phyloP scores from a whole-genome alignment of 2,888 invertebrate species.

The Melolontha melolontha region DNA sequence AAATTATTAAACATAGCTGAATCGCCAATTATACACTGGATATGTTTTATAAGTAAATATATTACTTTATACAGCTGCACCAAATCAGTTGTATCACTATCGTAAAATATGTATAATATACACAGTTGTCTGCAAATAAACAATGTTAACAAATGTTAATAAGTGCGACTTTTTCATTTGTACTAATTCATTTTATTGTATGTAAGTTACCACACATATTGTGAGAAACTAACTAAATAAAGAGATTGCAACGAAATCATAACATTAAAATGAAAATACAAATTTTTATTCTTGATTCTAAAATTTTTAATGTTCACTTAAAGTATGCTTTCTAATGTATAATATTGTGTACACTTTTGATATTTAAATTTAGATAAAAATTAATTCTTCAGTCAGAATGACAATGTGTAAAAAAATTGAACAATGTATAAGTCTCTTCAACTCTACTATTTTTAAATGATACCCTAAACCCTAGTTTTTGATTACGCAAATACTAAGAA shows the following conservation, averaged over 20 bases:
- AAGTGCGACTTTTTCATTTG: constrained; percentile 11
- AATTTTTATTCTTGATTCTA: too few species aligned
- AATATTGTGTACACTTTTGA: too few species aligned
- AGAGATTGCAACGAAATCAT: background rate
- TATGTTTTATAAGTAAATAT: constrained; percentile 40
- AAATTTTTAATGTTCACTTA: too few species aligned
- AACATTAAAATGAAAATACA: background rate
- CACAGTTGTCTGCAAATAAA: constrained; percentile 33
- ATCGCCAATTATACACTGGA: constrained; percentile 41
- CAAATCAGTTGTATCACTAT: constrained; percentile 42
- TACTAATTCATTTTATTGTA: constrained; percentile 12
- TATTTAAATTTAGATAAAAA: too few species aligned
- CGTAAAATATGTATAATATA: constrained; percentile 38
- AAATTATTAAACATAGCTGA: constrained; percentile 24
- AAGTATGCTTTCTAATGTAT: too few species aligned
- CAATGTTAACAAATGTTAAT: constrained; percentile 25
- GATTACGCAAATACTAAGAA: too few species aligned
- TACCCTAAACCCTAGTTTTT: too few species aligned
- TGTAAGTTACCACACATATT: constrained; percentile 11
- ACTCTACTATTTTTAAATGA: too few species aligned
- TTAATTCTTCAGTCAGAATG: too few species aligned
- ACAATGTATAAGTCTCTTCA: too few species aligned
- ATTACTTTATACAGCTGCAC: constrained; percentile 40
- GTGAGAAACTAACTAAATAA: background rate
- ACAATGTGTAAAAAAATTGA: too few species aligned